Conservation (phyloP, 2,797 vertebrate genomes). For the Chelidonichthys spinosus region DNA sequence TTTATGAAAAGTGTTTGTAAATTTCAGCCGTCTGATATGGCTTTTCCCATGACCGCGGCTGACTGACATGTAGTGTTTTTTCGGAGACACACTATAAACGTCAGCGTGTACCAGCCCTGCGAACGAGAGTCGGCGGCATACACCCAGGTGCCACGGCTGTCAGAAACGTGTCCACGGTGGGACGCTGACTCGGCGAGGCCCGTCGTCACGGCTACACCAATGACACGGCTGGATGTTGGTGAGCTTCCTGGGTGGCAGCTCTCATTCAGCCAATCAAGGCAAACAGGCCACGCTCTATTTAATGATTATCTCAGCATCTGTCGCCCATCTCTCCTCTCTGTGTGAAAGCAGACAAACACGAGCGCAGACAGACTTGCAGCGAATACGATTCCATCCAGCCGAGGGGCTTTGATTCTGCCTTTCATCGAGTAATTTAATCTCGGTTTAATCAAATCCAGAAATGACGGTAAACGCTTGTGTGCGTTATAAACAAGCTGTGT, state of each 20-base stretch:
- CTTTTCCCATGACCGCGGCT: not conserved
- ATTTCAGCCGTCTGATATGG: not conserved
- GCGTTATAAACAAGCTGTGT: constrained; percentile 49
- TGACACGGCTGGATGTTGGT: constrained; percentile 68
- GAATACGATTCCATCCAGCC: constrained; percentile 36
- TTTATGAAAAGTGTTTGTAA: not conserved
- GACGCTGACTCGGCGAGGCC: constrained; percentile 51
- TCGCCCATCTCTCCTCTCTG: constrained; percentile 67
- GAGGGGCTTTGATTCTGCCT: constrained; percentile 48
- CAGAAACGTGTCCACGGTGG: constrained; percentile 56
- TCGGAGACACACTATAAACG: constrained; percentile 1
- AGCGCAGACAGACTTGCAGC: constrained; percentile 35
- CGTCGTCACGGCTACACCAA: constrained; percentile 74
- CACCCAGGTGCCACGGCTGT: constrained; percentile 63
- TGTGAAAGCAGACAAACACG: constrained; percentile 46
- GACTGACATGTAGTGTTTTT: constrained; percentile 9
- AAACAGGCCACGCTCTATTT: constrained; percentile 82
- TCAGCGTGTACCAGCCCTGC: not conserved
- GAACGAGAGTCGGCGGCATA: constrained; percentile 13
- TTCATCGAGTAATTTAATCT: constrained; percentile 61
- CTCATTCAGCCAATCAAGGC: constrained; percentile 80
- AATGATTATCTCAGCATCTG: constrained; percentile 81
- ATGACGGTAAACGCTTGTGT: constrained; percentile 36
- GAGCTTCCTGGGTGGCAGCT: constrained; percentile 67
- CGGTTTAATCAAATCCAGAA: constrained; percentile 62